Evolutionary conservation across 2,113 vertebrate genomes (phyloP).

Genomic region (Melanotaenia duboulayi): DNA sequence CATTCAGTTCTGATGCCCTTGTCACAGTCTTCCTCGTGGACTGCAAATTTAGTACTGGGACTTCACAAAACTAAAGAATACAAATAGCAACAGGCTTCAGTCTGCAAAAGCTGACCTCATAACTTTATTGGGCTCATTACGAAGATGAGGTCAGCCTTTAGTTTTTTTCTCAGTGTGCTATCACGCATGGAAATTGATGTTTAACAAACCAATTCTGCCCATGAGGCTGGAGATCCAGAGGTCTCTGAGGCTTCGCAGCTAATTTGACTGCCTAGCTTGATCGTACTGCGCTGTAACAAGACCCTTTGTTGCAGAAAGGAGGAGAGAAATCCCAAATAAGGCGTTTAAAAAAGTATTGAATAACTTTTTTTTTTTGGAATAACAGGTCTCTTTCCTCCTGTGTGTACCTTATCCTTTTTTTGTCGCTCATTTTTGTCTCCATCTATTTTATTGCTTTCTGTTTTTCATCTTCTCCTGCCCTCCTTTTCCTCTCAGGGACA

Average conservation of each 20-base stretch:
- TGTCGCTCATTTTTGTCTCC: constrained; percentile 11
- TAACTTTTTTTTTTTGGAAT: not conserved
- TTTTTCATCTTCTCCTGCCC: constrained; percentile 27
- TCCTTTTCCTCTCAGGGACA: constrained; percentile 86
- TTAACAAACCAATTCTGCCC: constrained; percentile 40
- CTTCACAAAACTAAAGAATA: constrained; percentile 24
- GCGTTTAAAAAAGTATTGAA: not conserved
- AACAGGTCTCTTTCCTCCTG: constrained; percentile 1
- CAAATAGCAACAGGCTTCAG: constrained; percentile 5
- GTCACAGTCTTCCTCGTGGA: constrained; percentile 39
- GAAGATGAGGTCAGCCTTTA: constrained; percentile 29
- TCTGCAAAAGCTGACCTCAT: constrained; percentile 12
- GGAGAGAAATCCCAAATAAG: constrained; percentile 17
- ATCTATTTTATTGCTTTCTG: constrained; percentile 22
- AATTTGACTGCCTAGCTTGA: constrained; percentile 59
- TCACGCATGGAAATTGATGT: constrained; percentile 37
- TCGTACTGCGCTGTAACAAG: constrained; percentile 19
- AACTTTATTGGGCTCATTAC: constrained; percentile 30
- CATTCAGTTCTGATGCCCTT: constrained; percentile 37
- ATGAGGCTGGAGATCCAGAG: constrained; percentile 19
- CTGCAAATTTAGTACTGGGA: constrained; percentile 36
- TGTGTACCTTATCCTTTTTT: not conserved
- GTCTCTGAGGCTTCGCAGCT: constrained; percentile 39
- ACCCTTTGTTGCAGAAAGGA: constrained; percentile 27
- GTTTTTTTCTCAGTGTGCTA: constrained; percentile 5